Conservation (phyloP, 2,113 vertebrate genomes). For the Xenopus borealis region DNA sequence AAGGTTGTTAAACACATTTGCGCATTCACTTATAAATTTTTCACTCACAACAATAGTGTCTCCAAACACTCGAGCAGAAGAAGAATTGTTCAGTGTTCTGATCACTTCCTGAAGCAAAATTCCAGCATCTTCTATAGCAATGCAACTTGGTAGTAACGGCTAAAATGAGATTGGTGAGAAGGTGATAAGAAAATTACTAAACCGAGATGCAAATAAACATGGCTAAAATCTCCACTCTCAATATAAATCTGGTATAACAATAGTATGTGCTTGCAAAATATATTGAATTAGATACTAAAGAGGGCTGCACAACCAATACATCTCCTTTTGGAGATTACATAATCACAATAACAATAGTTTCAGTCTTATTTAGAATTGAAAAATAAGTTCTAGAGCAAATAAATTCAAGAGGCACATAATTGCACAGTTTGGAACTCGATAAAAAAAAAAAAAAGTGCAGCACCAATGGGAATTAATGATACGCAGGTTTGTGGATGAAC, state of each 20-base stretch:
- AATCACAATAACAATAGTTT: too few relatives aligned
- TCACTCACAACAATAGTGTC: slow-evolving; percentile 85
- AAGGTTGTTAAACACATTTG: slow-evolving; percentile 72
- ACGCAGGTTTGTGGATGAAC: too few relatives aligned
- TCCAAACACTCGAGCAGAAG: slow-evolving; percentile 71
- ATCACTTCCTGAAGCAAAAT: slow-evolving; percentile 87
- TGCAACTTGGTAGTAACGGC: slow-evolving; percentile 86
- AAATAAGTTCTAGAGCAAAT: too few relatives aligned
- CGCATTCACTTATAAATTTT: slow-evolving; percentile 83
- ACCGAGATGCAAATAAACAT: slow-evolving; percentile 11
- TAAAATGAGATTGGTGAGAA: slow-evolving; percentile 50
- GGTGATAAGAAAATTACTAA: neutral
- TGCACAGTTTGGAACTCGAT: too few relatives aligned
- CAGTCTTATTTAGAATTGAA: too few relatives aligned
- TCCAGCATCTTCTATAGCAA: slow-evolving; percentile 79
- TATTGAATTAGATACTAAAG: too few relatives aligned
- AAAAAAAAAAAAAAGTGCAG: too few relatives aligned
- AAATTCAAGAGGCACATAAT: too few relatives aligned
- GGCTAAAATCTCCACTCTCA: too few relatives aligned
- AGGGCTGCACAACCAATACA: neutral
- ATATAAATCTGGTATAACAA: too few relatives aligned
- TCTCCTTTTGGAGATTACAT: neutral
- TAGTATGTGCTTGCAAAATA: too few relatives aligned
- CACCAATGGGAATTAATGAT: too few relatives aligned
- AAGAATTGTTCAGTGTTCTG: slow-evolving; percentile 74